phyloP scores from a whole-genome alignment of 2,797 vertebrate species.

The Gambusia yucatana region DNA sequence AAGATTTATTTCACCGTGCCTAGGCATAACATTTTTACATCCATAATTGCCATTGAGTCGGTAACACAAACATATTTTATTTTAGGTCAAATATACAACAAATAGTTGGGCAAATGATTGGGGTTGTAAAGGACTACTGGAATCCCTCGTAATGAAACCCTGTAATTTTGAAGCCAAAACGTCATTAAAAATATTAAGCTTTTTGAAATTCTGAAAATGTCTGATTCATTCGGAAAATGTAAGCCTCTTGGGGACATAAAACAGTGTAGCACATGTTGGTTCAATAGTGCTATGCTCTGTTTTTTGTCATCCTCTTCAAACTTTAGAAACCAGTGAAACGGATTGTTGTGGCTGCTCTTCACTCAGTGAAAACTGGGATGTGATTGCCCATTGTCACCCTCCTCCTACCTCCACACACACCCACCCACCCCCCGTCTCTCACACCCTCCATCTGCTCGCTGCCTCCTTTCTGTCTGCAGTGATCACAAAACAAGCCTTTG shows the following conservation, averaged over 20 bases:
- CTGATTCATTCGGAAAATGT: neutral
- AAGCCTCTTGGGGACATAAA: neutral
- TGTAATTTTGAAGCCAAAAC: neutral
- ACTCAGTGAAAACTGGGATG: conserved; percentile 45
- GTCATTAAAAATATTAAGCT: neutral
- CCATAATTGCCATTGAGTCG: neutral
- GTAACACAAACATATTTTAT: neutral
- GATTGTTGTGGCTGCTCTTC: conserved; percentile 11
- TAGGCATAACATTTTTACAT: neutral
- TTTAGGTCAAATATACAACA: neutral
- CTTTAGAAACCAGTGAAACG: conserved; percentile 1
- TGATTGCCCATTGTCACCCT: conserved; percentile 52
- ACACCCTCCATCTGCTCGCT: conserved; percentile 50
- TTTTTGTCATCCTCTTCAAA: neutral
- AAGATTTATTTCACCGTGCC: neutral
- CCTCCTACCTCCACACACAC: conserved; percentile 26
- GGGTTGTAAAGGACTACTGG: neutral
- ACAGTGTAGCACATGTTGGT: neutral
- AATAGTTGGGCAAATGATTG: too few relatives aligned
- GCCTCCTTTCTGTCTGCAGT: conserved; percentile 70
- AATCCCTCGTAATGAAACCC: neutral
- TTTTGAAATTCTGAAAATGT: neutral
- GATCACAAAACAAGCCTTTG: conserved; percentile 78
- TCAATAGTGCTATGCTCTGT: neutral
- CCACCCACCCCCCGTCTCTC: conserved; percentile 24